Base-by-base conservation (phyloP, 2,888 invertebrate species). In the Nomada ferruginata region DNA sequence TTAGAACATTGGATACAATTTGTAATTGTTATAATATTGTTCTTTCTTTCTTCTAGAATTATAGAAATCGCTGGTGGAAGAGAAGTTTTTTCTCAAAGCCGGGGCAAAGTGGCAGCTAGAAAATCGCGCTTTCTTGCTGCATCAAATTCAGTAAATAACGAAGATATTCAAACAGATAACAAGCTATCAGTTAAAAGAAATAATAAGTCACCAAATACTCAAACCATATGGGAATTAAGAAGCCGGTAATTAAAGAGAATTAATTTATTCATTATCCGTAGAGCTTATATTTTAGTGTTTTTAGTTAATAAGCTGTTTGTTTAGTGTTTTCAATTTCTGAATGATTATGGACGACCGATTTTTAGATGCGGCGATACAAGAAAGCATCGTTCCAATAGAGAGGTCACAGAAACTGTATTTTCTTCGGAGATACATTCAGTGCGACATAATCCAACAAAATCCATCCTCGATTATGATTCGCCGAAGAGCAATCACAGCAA, bases 11-110 rank as follows among this genome's bases (percentile, higher is more conserved):
- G 23, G 13, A 23, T 5, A 11, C 57, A 4, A 23, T 23, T 23
- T 59, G n/a, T 15, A 70, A 50, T 60, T 70, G 36, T n/a, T 29
- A 13, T 29, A 57, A 13, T 20, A 11, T 13, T 11, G 10, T 57
- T 23, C 36, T 63, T 44, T 20, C 11, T 50, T 50, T 47, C 2
- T 77, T 91, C 52, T 91, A 95, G 95, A 93, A 97, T 97, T 93
- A 96, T 96, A 91, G 96, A 96, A 94, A 96, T 96, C 90, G 97
- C 97, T 74, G 97, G 97, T 88, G 97, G 97, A 80, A 95, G 97
- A 79, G 97, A 97, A 94, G 95, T 97, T 84, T 97, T 96, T 94
- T 97, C 97, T 57, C 97, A 97, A 93, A 97, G 97, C 93, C 95
- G 97, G 90, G 96, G 96, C 91, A 97, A 97, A 94, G 93, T 93